Base-by-base conservation (phyloP, 2,888 invertebrate genomes). In the Mythimna ferrago region DNA sequence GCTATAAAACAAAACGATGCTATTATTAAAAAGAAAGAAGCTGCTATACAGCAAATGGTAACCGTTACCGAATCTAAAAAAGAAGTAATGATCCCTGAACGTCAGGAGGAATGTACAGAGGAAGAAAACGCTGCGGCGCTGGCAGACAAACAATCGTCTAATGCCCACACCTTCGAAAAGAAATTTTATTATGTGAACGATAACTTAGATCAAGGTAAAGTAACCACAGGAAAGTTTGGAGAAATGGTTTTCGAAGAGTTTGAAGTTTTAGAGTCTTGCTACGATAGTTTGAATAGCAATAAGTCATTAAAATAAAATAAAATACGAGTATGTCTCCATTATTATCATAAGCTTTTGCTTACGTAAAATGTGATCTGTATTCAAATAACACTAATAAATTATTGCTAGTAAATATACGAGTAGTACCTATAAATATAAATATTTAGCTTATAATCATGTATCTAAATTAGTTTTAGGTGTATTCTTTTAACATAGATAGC, bases 231-330 rank as follows among this genome's bases (percentile, higher is more conserved):
- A 81, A 97, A 98, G 90, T 97, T 97, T 85, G 98, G 98, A 60
- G 98, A 98, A 86, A 98, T 98, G 97, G 98, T 98, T 85, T 98
- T 98, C 86, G 98, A 98, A 93, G 98, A 98, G 87, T 98, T 98
- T 85, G 97, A 98, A 94, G 97, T 98, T 68, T 96, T 97, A 89
- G 97, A 97, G 91, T 93, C 96, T 78, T 96, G 95, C 91, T 96
- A 95, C 87, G 97, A 97, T 91, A 97, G 97, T 93, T 94, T 97
- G 89, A 97, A 95, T 94, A 96, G 96, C 84, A 95, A 95, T 94
- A 96, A 95, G 93, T 95, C 96, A 81, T 88, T 93, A 87, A 95
- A 95, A 89, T 95, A 93, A 92, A 85, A 38, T 7, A 76, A 79
- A 84, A 82, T 71, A 83, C n/a, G 16, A 48, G n/a, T 53, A 53